phyloP scores from a whole-genome alignment of 2,797 vertebrate genomes.

The Myripristis jacobus region DNA sequence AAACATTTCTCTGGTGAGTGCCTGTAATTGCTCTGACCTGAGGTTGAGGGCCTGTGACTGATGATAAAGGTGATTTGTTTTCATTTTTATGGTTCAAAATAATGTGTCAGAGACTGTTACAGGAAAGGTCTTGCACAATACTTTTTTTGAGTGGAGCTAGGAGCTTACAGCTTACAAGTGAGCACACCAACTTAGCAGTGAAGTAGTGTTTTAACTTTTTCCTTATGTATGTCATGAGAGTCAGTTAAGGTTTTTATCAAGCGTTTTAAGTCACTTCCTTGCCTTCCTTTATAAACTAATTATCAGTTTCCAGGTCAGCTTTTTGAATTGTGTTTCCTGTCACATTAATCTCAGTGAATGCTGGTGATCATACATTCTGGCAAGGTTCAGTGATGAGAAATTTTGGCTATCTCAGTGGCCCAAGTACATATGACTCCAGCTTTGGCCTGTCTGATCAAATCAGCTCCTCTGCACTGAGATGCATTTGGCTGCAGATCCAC shows the following conservation, averaged over 20 bases:
- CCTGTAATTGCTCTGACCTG: neutral
- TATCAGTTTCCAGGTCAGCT: neutral
- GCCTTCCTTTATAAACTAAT: conserved; percentile 40
- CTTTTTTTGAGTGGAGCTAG: neutral
- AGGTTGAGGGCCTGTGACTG: neutral
- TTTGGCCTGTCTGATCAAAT: conserved; percentile 68
- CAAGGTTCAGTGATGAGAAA: conserved; percentile 38
- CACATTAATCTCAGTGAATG: conserved; percentile 12
- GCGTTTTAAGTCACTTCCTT: conserved; percentile 39
- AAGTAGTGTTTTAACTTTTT: conserved; percentile 6
- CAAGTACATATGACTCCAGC: conserved; percentile 40
- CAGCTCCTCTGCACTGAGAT: conserved; percentile 58
- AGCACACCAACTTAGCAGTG: conserved; percentile 20
- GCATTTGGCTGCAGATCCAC: conserved; percentile 68
- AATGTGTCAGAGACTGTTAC: conserved; percentile 1
- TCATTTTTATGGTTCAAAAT: neutral
- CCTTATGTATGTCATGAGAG: conserved; percentile 17
- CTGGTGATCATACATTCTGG: conserved; percentile 39
- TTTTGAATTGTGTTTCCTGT: neutral
- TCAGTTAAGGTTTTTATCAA: conserved; percentile 44
- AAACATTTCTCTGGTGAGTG: neutral
- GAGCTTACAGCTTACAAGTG: conserved; percentile 19
- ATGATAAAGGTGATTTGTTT: neutral
- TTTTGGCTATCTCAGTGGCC: conserved; percentile 24
- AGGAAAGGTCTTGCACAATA: neutral